Conservation (phyloP, 64 coral and sea anemone species). For the Montipora cactus region DNA sequence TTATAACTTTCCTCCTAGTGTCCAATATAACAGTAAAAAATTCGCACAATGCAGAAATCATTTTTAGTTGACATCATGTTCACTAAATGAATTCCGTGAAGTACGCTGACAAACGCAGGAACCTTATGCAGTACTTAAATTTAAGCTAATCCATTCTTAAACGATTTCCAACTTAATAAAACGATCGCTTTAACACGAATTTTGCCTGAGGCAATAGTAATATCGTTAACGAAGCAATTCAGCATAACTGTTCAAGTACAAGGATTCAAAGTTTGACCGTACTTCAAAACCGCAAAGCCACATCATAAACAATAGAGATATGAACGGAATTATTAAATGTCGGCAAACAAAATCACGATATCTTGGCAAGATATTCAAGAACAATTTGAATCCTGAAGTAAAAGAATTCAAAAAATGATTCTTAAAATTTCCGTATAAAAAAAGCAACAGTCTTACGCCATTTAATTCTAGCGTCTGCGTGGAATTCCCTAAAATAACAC, state of each 20-base stretch:
- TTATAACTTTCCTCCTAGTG: not conserved
- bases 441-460: not conserved
- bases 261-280: not conserved
- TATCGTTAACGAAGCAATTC: not conserved
- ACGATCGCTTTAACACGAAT: not conserved
- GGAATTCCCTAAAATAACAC: not conserved
- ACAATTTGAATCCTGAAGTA: not conserved
- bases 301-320: not conserved
- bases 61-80: not conserved
- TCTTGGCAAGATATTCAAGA: not conserved
- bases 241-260: not conserved
- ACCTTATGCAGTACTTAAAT: not conserved
- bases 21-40: not conserved
- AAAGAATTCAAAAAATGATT: constrained; percentile 9
- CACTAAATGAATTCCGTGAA: not conserved
- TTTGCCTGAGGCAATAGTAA: not conserved
- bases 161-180: not conserved
- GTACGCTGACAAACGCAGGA: not conserved
- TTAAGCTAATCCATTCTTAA: not conserved
- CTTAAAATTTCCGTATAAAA: constrained; percentile 17
- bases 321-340: not conserved
- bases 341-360: not conserved
- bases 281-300: constrained; percentile 7
- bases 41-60: not conserved
- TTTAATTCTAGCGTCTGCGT: not conserved